Evolutionary conservation across 2,888 invertebrate genomes (phyloP).

Genomic region (Cryptops parisi): DNA sequence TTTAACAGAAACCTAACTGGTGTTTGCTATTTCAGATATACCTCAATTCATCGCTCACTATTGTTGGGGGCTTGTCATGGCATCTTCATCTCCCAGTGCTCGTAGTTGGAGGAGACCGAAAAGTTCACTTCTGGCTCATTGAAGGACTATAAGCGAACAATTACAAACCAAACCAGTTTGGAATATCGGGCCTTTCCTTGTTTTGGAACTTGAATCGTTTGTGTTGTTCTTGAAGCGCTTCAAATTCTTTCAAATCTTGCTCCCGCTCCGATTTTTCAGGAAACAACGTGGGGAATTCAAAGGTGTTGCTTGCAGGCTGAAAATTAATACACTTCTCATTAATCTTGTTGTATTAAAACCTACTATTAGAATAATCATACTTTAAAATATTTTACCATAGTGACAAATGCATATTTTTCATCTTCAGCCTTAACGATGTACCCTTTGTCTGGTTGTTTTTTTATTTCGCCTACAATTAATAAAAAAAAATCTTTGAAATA

Average conservation of each 20-base stretch:
- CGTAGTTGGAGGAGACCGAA: constrained; percentile 12
- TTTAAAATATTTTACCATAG: constrained; percentile 44
- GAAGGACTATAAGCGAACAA: constrained; percentile 7
- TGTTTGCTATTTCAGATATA: too few species aligned
- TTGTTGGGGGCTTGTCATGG: constrained; percentile 12
- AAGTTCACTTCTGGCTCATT: constrained; percentile 15
- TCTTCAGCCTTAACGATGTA: constrained; percentile 70
- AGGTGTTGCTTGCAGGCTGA: not conserved
- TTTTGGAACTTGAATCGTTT: constrained; percentile 1
- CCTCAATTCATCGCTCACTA: too few species aligned
- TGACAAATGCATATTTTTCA: constrained; percentile 60
- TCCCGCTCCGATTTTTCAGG: not conserved
- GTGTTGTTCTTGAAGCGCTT: not conserved
- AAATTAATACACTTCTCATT: not conserved
- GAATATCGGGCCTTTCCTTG: constrained; percentile 3
- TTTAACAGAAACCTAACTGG: too few species aligned
- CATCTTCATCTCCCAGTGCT: constrained; percentile 13
- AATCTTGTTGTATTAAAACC: not conserved
- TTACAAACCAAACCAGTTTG: constrained; percentile 10
- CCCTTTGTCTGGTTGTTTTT: constrained; percentile 42
- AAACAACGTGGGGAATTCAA: not conserved
- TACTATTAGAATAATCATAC: not conserved
- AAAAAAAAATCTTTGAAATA: not conserved
- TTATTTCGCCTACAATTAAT: constrained; percentile 33
- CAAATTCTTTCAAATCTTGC: constrained; percentile 3